A percentile compares a stretch with the other conserved stretches of the same genome.
These are phyloP conservation scores for Athetis lepigone DNA, from an alignment of 2,888 invertebrate genomes.

Conservation along the genomic window DNA sequence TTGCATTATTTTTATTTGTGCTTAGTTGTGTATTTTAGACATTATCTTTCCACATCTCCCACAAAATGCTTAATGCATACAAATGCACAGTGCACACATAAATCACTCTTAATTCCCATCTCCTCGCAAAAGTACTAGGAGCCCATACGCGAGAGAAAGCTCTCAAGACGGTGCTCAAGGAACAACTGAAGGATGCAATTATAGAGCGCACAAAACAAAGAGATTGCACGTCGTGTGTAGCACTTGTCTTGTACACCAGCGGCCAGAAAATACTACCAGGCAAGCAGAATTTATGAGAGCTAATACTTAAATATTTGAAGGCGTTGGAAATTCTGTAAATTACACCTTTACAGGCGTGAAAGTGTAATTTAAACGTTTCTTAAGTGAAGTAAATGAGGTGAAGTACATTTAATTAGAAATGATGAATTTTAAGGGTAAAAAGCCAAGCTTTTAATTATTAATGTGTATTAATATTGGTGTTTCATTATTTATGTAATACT, in stretches of 20 bases:
- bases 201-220: constrained; percentile 60
- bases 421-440: constrained; percentile 13
- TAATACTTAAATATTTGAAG: constrained; percentile 52
- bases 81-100: not conserved
- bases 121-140: constrained; percentile 38
- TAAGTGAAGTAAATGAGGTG: constrained; percentile 41
- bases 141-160: constrained; percentile 39
- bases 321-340: constrained; percentile 51
- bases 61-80: no score
- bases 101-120: constrained; percentile 27
- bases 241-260: constrained; percentile 40
- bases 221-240: constrained; percentile 44
- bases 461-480: not conserved
- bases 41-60: no score
- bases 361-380: constrained; percentile 47
- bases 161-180: constrained; percentile 39
- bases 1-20: no score
- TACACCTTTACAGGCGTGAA: constrained; percentile 22
- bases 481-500: not conserved
- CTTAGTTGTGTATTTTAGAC: no score
- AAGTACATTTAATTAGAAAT: constrained; percentile 23
- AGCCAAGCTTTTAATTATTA: not conserved
- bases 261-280: constrained; percentile 50
- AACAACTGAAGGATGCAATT: constrained; percentile 66
- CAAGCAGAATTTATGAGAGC: constrained; percentile 55